Evolutionary conservation across 1,140 invertebrate genomes (phyloP).

Genomic region (Chrysopa pallens): DNA sequence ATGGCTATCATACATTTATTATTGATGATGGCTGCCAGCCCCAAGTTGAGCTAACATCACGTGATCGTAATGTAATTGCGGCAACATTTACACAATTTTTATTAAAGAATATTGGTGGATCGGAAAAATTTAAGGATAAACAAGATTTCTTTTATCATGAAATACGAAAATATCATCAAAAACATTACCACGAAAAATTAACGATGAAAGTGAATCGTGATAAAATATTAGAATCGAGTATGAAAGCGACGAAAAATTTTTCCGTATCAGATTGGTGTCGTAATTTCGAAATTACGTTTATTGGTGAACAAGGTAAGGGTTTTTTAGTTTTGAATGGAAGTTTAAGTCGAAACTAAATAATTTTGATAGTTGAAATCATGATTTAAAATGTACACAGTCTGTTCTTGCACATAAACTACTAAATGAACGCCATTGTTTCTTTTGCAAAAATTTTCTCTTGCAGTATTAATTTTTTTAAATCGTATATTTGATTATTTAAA

Average conservation of each 20-base stretch:
- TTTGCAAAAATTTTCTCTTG: too few relatives aligned
- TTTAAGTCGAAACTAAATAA: too few relatives aligned
- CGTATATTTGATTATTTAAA: too few relatives aligned
- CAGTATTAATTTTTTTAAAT: too few relatives aligned
- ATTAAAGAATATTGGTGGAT: conserved; percentile 88
- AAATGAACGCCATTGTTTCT: too few relatives aligned
- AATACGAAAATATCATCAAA: conserved; percentile 68
- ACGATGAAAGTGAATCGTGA: conserved; percentile 64
- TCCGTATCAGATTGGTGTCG: conserved; percentile 76
- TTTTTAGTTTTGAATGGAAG: too few relatives aligned
- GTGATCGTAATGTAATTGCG: conserved; percentile 76
- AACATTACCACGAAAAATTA: conserved; percentile 69
- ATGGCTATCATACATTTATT: conserved; percentile 32
- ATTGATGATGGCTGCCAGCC: conserved; percentile 86
- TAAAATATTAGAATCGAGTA: conserved; percentile 62
- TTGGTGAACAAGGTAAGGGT: conserved; percentile 66
- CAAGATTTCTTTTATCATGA: conserved; percentile 91
- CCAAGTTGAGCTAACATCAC: conserved; percentile 59
- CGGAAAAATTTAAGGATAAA: conserved; percentile 90
- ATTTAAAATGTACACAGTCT: too few relatives aligned
- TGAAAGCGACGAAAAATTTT: conserved; percentile 64
- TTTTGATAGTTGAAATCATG: too few relatives aligned
- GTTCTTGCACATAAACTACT: background rate
- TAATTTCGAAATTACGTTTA: conserved; percentile 83
- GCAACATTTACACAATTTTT: conserved; percentile 85